phyloP scores from a whole-genome alignment of 2,888 invertebrate species.

The Trichogramma evanescens region DNA sequence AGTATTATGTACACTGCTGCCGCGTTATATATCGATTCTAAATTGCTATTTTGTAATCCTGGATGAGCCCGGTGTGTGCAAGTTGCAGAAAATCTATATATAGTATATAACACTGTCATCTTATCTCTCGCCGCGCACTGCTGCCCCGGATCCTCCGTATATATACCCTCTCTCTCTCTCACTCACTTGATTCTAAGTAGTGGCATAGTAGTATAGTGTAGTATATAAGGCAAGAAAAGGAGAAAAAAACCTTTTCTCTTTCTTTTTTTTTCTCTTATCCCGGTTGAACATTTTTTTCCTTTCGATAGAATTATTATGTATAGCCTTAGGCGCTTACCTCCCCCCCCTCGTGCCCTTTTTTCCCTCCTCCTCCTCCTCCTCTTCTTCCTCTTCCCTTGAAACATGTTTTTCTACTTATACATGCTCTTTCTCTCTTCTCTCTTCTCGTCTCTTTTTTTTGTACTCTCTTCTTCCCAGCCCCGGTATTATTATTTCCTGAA shows the following conservation, averaged over 20 bases:
- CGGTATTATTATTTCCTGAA: too few relatives aligned
- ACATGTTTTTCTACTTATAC: neutral
- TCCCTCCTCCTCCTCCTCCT: neutral
- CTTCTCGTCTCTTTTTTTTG: neutral
- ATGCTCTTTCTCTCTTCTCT: neutral
- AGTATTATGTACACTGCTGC: too few relatives aligned
- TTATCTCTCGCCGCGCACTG: constrained; percentile 7
- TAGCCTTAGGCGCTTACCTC: neutral
- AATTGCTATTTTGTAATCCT: constrained; percentile 19
- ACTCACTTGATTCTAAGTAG: neutral
- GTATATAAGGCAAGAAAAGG: neutral
- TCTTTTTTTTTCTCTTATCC: too few relatives aligned
- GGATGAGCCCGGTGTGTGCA: neutral
- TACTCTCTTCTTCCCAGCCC: too few relatives aligned
- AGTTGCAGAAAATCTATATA: constrained; percentile 2
- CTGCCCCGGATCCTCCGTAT: too few relatives aligned
- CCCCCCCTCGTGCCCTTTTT: neutral
- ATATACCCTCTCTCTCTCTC: too few relatives aligned
- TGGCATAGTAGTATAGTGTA: neutral
- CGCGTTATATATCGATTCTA: constrained; percentile 3
- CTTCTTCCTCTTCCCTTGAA: neutral
- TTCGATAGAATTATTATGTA: too few relatives aligned
- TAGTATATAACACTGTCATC: neutral
- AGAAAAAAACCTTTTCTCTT: too few relatives aligned
- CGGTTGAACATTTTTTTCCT: too few relatives aligned